A percentile compares a stretch with the other conserved stretches of the same genome.
These are phyloP conservation scores for Rhagophthalmus giganteus DNA, from an alignment of 2,888 invertebrate genomes.

Conservation along the genomic window DNA sequence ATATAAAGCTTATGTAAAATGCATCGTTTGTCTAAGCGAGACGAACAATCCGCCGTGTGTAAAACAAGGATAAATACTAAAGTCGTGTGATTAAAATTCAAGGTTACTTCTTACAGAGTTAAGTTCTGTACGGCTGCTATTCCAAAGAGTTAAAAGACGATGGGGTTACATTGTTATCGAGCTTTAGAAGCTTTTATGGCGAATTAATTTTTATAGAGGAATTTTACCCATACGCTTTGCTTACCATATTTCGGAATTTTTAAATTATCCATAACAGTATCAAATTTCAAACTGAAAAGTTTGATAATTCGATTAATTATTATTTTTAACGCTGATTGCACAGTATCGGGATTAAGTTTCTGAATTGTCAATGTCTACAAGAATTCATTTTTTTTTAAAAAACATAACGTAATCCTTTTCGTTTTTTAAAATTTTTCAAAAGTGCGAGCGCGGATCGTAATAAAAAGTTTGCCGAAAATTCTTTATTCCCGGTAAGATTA, in stretches of 20 bases:
- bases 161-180: neutral
- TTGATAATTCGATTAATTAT: neutral
- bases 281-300: too few relatives aligned
- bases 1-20: constrained; percentile 33
- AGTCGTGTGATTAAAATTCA: constrained; percentile 39
- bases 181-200: neutral
- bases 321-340: neutral
- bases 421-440: too few relatives aligned
- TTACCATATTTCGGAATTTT: too few relatives aligned
- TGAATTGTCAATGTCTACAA: too few relatives aligned
- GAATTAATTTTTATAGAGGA: neutral
- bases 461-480: too few relatives aligned
- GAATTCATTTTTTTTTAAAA: too few relatives aligned
- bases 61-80: constrained; percentile 22
- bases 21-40: constrained; percentile 21
- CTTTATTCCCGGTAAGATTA: too few relatives aligned
- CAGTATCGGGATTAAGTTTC: neutral
- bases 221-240: too few relatives aligned
- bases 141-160: neutral
- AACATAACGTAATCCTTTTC: too few relatives aligned
- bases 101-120: constrained; percentile 33
- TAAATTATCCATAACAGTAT: too few relatives aligned
- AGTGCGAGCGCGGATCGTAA: too few relatives aligned
- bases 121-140: constrained; percentile 30
- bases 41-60: neutral